Conservation (phyloP, 2,888 invertebrate species). For the Opisthograptis luteolata region DNA sequence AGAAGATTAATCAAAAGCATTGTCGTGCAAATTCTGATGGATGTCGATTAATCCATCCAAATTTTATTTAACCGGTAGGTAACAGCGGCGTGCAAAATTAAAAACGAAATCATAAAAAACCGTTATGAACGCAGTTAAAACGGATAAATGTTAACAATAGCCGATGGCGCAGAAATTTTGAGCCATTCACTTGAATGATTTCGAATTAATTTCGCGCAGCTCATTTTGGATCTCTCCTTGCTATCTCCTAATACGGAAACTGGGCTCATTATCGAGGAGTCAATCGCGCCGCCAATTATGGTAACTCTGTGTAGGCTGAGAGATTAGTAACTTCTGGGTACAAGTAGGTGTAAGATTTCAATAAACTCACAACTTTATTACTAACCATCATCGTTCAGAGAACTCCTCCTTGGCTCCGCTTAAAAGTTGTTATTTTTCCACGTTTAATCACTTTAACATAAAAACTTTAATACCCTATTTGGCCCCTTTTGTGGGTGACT, state of each 20-base stretch:
- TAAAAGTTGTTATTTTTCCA: too few relatives aligned
- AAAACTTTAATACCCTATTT: too few relatives aligned
- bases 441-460: too few relatives aligned
- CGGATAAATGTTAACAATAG: constrained; percentile 30
- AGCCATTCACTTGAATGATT: constrained; percentile 22
- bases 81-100: constrained; percentile 28
- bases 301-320: constrained; percentile 61
- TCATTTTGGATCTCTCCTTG: constrained; percentile 47
- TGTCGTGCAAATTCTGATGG: constrained; percentile 50
- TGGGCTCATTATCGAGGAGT: constrained; percentile 60
- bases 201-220: constrained; percentile 18
- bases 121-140: constrained; percentile 30
- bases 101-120: constrained; percentile 36
- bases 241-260: constrained; percentile 58
- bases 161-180: constrained; percentile 27
- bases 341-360: constrained; percentile 29
- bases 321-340: constrained; percentile 46
- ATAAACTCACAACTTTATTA: constrained; percentile 12
- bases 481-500: too few relatives aligned
- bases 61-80: constrained; percentile 20
- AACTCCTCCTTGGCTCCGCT: too few relatives aligned
- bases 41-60: constrained; percentile 34
- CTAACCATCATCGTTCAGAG: too few relatives aligned
- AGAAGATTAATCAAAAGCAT: constrained; percentile 66
- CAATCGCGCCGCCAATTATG: constrained; percentile 61